phyloP scores from a whole-genome alignment of 2,113 vertebrate species.

The Craseonycteris thonglongyai region DNA sequence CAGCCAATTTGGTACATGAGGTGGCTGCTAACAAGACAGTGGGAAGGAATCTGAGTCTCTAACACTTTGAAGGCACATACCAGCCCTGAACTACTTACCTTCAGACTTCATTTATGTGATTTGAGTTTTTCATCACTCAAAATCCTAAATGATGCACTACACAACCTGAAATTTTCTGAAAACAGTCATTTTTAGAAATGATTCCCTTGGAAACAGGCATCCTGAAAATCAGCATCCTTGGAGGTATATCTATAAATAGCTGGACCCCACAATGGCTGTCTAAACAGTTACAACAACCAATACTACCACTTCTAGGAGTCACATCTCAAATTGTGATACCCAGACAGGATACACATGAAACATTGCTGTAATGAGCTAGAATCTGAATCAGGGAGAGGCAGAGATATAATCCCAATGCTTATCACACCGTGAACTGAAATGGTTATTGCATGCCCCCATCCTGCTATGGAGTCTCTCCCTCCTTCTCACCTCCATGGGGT shows the following conservation, averaged over 20 bases:
- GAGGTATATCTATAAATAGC: background rate
- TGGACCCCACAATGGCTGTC: background rate
- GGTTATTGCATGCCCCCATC: background rate
- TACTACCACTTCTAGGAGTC: background rate
- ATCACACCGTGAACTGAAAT: fast-evolving
- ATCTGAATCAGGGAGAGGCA: background rate
- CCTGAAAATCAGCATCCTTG: background rate
- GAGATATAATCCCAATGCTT: background rate
- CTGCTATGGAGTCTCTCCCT: background rate
- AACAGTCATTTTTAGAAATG: background rate
- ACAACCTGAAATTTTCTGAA: background rate
- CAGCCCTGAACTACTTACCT: background rate
- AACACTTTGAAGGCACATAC: background rate
- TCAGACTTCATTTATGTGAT: background rate
- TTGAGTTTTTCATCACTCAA: background rate
- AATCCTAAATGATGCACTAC: background rate
- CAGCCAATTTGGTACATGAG: background rate
- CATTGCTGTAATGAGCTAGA: fast-evolving
- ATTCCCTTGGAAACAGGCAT: background rate
- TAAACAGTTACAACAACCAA: background rate
- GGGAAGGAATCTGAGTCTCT: background rate
- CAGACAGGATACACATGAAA: background rate
- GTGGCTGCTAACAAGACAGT: background rate
- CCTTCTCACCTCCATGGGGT: slow-evolving; percentile 89
- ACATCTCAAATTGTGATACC: background rate